phyloP scores from a whole-genome alignment of 2,797 vertebrate genomes.

The Onychomys torridus region DNA sequence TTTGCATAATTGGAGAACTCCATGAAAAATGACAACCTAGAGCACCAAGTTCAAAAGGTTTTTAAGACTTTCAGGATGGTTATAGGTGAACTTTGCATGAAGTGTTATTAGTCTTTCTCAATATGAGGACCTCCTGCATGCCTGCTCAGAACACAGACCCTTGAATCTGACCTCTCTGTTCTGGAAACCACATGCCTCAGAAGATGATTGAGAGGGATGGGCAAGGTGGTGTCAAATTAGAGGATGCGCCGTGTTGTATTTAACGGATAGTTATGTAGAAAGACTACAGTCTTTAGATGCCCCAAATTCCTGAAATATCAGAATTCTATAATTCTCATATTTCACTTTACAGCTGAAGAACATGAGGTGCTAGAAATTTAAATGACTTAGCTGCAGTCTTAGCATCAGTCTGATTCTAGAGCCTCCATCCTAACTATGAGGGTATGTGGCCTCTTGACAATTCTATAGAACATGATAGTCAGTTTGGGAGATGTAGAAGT shows the following conservation, averaged over 20 bases:
- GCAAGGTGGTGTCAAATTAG: not conserved
- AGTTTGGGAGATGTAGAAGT: not conserved
- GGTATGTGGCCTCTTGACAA: not conserved
- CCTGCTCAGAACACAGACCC: fast-evolving
- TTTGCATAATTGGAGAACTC: not conserved
- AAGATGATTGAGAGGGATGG: not conserved
- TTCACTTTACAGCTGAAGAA: slow-evolving; percentile 21
- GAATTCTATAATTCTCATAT: not conserved
- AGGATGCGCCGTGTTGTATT: not conserved
- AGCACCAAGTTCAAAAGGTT: not conserved
- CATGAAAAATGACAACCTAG: not conserved
- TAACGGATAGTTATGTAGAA: not conserved
- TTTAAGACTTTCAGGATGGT: not conserved
- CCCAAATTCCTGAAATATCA: not conserved
- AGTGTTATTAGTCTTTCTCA: not conserved
- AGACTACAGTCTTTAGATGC: not conserved
- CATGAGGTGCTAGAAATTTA: not conserved
- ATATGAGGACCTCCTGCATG: not conserved
- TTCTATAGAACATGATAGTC: not conserved
- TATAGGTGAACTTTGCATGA: not conserved
- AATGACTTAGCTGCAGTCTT: not conserved
- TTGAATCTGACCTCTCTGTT: not conserved
- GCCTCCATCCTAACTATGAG: not conserved
- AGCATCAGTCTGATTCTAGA: not conserved
- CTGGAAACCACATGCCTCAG: not conserved